These are phyloP conservation scores for Amphiura filiformis DNA, from an alignment of 35 echinoderm and acorn worm genomes.

Conservation along the genomic window DNA sequence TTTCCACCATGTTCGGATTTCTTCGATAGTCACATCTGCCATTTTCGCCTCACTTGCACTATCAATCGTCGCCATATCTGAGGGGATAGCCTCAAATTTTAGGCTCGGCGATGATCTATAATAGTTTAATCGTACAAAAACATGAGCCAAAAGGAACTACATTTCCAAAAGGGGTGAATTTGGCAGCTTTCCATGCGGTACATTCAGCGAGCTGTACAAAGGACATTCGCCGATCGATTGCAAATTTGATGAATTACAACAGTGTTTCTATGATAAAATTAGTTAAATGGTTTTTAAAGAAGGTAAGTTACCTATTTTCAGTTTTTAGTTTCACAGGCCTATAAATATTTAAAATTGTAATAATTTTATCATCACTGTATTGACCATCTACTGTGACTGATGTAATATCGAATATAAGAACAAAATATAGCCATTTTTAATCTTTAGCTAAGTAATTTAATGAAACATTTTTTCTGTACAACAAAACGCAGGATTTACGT, in stretches of 20 bases:
- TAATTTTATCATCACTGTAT: no score
- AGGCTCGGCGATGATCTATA: neutral
- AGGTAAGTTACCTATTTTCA: no score
- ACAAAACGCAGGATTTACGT: no score
- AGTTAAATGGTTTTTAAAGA: neutral
- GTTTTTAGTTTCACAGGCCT: no score
- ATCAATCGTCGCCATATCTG: neutral
- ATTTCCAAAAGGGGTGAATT: neutral
- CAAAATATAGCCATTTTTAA: no score
- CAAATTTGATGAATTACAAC: constrained; percentile 3
- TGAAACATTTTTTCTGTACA: no score
- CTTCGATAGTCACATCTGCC: constrained; percentile 67
- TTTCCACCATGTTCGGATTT: constrained; percentile 94
- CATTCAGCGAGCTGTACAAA: neutral
- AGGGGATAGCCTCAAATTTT: neutral
- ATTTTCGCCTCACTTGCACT: neutral
- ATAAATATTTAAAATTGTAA: no score
- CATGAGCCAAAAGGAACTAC: neutral
- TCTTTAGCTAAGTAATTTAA: no score
- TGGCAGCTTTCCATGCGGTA: constrained; percentile 4
- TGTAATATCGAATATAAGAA: no score
- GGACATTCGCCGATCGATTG: neutral
- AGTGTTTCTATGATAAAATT: neutral
- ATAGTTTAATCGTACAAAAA: neutral
- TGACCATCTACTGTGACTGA: no score